These are phyloP conservation scores for Timandra comae DNA, from an alignment of 2,888 invertebrate genomes.

Conservation along the genomic window DNA sequence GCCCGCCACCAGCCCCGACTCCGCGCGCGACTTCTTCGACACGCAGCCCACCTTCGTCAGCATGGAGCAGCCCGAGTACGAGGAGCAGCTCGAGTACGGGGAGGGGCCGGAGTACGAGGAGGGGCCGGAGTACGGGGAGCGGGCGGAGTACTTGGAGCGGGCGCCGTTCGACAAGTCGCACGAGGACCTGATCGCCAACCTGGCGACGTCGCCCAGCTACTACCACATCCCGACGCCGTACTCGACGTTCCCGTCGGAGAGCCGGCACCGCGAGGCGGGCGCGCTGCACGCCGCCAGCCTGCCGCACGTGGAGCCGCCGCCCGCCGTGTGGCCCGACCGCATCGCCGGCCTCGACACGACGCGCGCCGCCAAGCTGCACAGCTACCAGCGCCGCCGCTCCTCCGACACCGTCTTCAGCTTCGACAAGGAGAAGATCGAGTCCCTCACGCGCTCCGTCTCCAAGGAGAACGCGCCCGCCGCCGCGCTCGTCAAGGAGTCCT, in stretches of 20 bases:
- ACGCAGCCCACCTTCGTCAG: constrained; percentile 65
- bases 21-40: constrained; percentile 79
- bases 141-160: too few relatives aligned
- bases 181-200: constrained; percentile 76
- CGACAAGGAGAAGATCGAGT: constrained; percentile 85
- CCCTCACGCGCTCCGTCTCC: constrained; percentile 74
- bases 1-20: constrained; percentile 82
- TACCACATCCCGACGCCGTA: constrained; percentile 79
- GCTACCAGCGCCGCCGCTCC: constrained; percentile 79
- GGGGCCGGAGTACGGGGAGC: constrained; percentile 78
- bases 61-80: constrained; percentile 64
- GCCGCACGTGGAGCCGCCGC: constrained; percentile 80
- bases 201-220: constrained; percentile 59
- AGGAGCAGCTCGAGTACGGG: constrained; percentile 74
- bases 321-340: constrained; percentile 77
- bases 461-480: constrained; percentile 32
- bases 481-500: constrained; percentile 63
- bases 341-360: constrained; percentile 68
- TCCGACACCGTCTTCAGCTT: constrained; percentile 86
- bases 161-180: constrained; percentile 73
- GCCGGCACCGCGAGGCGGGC: constrained; percentile 68
- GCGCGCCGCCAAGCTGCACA: constrained; percentile 62
- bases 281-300: constrained; percentile 82
- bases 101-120: constrained; percentile 70
- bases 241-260: constrained; percentile 79